Percentiles rank a stretch among this genome's conserved stretches.
These are phyloP conservation scores for Pluvianellus socialis DNA, from an alignment of 2,113 vertebrate genomes.

Conservation along the genomic window DNA sequence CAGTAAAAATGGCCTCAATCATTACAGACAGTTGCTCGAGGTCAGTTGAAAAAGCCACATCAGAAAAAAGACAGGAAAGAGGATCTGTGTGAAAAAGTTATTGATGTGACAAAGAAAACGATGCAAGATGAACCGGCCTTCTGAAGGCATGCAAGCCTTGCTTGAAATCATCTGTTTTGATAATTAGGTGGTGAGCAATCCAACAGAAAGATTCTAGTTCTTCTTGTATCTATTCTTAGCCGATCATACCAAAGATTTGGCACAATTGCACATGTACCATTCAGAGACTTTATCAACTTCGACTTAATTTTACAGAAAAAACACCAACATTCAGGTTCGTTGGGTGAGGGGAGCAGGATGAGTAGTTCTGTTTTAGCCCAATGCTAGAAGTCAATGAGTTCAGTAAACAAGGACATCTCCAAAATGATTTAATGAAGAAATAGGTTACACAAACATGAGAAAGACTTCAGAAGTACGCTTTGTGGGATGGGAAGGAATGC, in stretches of 20 bases:
- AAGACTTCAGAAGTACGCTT: not conserved
- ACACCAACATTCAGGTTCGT: not conserved
- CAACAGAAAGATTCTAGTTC: not conserved
- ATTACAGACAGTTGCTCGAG: not conserved
- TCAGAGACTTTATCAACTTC: not conserved
- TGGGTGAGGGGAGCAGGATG: not conserved
- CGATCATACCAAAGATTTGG: not conserved
- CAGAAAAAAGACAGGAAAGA: not conserved
- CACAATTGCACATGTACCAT: not conserved
- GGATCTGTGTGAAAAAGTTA: not conserved
- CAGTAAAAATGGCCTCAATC: not conserved
- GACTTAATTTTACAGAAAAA: not conserved
- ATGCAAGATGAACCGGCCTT: not conserved
- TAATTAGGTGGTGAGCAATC: not conserved
- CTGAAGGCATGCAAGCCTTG: not conserved
- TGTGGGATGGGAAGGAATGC: not conserved
- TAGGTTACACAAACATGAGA: not conserved
- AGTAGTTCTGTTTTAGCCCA: not conserved
- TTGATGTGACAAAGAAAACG: not conserved
- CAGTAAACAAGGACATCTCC: not conserved
- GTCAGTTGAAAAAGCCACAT: not conserved
- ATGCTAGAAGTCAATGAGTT: not conserved
- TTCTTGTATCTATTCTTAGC: not conserved
- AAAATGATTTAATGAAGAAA: not conserved
- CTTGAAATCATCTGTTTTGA: not conserved